phyloP scores from a whole-genome alignment of 2,888 invertebrate species.

The Salticus scenicus region DNA sequence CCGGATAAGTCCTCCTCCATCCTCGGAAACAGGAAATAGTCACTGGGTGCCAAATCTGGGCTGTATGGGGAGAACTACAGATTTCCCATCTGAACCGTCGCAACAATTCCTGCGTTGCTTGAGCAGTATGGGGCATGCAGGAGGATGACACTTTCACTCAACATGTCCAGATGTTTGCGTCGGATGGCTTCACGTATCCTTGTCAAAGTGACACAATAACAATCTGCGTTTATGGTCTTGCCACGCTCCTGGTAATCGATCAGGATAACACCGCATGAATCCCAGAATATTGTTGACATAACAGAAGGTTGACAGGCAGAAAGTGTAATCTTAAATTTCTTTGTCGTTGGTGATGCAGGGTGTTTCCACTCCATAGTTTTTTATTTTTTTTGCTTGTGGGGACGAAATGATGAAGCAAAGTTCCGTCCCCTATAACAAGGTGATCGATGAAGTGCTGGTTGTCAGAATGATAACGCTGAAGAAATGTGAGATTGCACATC shows the following conservation, averaged over 20 bases:
- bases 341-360: conserved; percentile 18
- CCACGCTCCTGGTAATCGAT: conserved; percentile 53
- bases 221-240: conserved; percentile 39
- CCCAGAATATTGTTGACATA: conserved; percentile 56
- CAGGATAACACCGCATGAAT: conserved; percentile 42
- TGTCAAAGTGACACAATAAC: conserved; percentile 49
- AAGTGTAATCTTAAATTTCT: conserved; percentile 2
- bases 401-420: conserved; percentile 24
- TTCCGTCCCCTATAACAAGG: conserved; percentile 24
- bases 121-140: conserved; percentile 23
- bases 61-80: background rate
- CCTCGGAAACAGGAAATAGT: background rate
- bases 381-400: conserved; percentile 18
- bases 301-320: conserved; percentile 41
- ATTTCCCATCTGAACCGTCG: background rate
- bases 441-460: conserved; percentile 19
- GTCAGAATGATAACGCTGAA: conserved; percentile 23
- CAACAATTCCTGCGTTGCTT: conserved; percentile 10
- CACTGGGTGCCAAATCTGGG: background rate
- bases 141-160: conserved; percentile 2
- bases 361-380: conserved; percentile 31
- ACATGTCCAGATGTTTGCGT: background rate
- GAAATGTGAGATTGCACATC: conserved; percentile 26
- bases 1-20: background rate
- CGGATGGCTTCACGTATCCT: conserved; percentile 28